A percentile compares a stretch with the other conserved stretches of the same genome.
phyloP scores from a whole-genome alignment of 2,113 vertebrate genomes.

The Puntigrus tetrazona region DNA sequence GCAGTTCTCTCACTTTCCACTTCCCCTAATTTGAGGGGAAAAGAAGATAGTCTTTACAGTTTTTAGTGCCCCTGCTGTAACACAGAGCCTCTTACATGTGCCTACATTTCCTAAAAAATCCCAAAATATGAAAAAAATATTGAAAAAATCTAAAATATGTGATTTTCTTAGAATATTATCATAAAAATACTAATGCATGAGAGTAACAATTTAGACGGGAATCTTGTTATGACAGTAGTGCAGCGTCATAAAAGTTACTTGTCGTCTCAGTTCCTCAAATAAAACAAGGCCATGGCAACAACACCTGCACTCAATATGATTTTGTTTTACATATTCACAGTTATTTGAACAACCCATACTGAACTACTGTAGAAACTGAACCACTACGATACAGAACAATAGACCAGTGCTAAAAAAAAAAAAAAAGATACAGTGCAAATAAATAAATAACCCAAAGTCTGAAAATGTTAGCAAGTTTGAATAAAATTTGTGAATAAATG shows the following conservation, averaged over 20 bases:
- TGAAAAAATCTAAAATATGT: neutral
- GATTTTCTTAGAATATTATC: neutral
- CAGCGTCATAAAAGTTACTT: conserved; percentile 8
- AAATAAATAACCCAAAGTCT: no score
- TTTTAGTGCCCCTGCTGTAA: neutral
- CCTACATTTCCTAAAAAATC: neutral
- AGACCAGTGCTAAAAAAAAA: neutral
- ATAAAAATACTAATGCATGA: neutral
- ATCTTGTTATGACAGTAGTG: neutral
- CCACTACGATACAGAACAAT: neutral
- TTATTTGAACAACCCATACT: neutral
- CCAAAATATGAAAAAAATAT: neutral
- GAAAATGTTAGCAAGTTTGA: no score
- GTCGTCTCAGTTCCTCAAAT: conserved; percentile 33
- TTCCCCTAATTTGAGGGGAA: neutral
- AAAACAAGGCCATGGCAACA: neutral
- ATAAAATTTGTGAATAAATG: no score
- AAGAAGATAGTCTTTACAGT: neutral
- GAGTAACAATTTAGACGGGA: neutral
- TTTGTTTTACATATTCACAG: neutral
- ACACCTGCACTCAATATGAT: conserved; percentile 20
- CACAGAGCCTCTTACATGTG: neutral
- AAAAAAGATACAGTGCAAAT: neutral
- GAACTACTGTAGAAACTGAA: neutral
- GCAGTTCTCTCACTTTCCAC: neutral